Evolutionary conservation across 2,888 invertebrate genomes (phyloP).

Genomic region (Stramonita haemastoma): DNA sequence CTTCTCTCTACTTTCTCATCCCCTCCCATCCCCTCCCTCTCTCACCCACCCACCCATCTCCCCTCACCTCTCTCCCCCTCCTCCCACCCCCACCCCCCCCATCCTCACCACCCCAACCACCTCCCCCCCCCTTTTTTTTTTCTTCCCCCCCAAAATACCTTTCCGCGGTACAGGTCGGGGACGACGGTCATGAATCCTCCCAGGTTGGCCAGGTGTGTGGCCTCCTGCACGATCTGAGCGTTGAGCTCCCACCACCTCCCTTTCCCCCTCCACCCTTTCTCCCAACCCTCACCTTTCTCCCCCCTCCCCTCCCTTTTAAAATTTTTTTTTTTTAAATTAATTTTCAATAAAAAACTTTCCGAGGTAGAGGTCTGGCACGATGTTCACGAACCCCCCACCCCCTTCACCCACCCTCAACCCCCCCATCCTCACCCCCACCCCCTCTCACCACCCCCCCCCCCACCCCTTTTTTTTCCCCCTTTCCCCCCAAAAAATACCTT

Average conservation of each 20-base stretch:
- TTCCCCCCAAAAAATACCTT: conserved; percentile 57
- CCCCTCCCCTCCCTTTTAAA: no score
- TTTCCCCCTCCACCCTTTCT: no score
- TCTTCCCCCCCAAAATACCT: conserved; percentile 54
- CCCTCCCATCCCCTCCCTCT: not conserved
- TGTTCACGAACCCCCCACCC: conserved; percentile 53
- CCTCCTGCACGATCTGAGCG: conserved; percentile 64
- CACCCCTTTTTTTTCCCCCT: not conserved
- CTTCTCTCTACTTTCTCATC: no score
- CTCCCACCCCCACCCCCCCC: not conserved
- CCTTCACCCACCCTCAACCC: not conserved
- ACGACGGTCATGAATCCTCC: conserved; percentile 65
- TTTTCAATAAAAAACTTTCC: no score
- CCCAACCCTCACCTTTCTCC: no score
- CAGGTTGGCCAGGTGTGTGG: conserved; percentile 54
- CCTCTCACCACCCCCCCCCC: conserved; percentile 40
- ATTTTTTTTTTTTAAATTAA: no score
- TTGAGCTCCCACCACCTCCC: conserved; percentile 74
- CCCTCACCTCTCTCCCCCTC: not conserved
- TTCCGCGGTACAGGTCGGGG: conserved; percentile 71
- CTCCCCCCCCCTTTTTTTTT: not conserved
- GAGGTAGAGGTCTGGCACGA: conserved; percentile 68
- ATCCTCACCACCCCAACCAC: not conserved
- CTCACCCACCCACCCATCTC: not conserved
- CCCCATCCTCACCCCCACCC: conserved; percentile 47